A percentile compares a stretch with the other conserved stretches of the same genome.
Evolutionary conservation across 2,113 vertebrate genomes (phyloP).

Genomic region (Lontra canadensis): DNA sequence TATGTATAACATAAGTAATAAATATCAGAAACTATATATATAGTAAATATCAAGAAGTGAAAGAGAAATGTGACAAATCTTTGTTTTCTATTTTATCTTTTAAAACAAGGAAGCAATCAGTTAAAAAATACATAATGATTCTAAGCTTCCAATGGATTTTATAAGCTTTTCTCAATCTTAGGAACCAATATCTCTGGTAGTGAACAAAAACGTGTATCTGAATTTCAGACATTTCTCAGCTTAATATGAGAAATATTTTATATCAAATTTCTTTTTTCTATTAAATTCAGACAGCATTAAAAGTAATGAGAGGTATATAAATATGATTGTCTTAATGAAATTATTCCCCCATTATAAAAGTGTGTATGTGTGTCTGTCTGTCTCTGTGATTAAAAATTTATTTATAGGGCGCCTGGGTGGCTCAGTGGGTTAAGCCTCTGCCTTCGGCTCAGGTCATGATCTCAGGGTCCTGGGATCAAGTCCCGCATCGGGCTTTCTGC

Average conservation of each 20-base stretch:
- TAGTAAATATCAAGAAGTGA: not conserved
- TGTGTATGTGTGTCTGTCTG: not conserved
- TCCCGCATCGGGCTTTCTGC: too few relatives aligned
- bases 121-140: not conserved
- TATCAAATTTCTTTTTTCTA: not conserved
- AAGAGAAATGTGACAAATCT: not conserved
- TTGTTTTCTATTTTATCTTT: not conserved
- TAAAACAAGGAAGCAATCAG: not conserved
- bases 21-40: not conserved
- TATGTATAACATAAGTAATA: not conserved
- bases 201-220: not conserved
- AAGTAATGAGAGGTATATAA: not conserved
- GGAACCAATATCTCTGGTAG: not conserved
- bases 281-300: not conserved
- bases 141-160: not conserved
- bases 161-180: not conserved
- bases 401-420: too few relatives aligned
- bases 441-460: too few relatives aligned
- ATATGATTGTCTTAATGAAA: not conserved
- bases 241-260: not conserved
- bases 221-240: not conserved
- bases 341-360: not conserved
- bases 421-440: too few relatives aligned
- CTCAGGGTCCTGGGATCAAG: too few relatives aligned
- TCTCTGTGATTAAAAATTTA: not conserved